Evolutionary conservation across 2,888 invertebrate species (phyloP), one percentile per base, ranked within the genome.

Genomic region (Hydropsyche betteni): DNA sequence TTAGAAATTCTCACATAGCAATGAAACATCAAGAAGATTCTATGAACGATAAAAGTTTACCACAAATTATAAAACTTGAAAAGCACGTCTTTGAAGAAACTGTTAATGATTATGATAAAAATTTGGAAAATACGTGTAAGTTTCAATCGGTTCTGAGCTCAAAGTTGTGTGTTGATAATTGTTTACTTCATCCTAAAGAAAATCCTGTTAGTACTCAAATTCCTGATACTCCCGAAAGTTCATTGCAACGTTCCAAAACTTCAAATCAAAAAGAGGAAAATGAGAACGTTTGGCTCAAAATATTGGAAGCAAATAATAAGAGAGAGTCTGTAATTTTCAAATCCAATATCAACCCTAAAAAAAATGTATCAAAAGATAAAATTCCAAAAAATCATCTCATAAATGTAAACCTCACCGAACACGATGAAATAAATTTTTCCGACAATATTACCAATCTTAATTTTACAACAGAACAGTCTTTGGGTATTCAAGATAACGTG

Each of bases 1-100:
- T 93, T 75, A 89, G 91, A 74, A 93, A 94, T 83, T 91, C 93
- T 74, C 94, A 95, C 58, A 68, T 52, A 16, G 58, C 36, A 69
- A 34, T 16, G 52, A 38, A 36, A 82, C 8, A 38, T 76, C 38
- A 64, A 33, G 10, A 73, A 53, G 36, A 50, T 73, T 14, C 14
- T 34, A 76, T 51, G 24, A 70, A 24, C 7, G 16, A 12, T 16
- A 24, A 33, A n/a, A 55, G 14, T 55, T 14, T 14, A 1, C 12
- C 14, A 24, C 24, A 24, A 24, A 24, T 24, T 24, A 24, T 24
- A 2, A 24, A 24, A 24, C 24, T 24, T 33, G 33, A 61, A 33
- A 61, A 33, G 4, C 7, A 16, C 24, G 2, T 10, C 6, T n/a
- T 55, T n/a, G 44, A 50, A 68, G 58, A 61, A 4, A 36, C 61